Conservation (phyloP, 2,888 invertebrate genomes). For the Platypus cylindrus region DNA sequence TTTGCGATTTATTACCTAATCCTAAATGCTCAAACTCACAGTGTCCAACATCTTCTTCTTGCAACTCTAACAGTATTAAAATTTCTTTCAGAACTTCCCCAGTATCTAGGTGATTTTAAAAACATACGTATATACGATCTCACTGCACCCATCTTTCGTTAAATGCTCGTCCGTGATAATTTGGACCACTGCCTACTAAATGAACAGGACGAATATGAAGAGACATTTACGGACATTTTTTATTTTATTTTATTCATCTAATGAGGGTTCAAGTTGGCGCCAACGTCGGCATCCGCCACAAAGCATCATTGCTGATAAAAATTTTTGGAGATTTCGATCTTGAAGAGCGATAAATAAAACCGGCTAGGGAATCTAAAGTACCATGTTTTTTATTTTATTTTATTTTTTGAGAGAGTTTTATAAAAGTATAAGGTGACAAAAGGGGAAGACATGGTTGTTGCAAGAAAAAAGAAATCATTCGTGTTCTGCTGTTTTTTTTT, state of each 20-base stretch:
- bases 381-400: too few species aligned
- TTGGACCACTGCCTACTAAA: too few species aligned
- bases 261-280: slow-evolving; percentile 34
- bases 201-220: too few species aligned
- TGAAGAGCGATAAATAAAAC: slow-evolving; percentile 19
- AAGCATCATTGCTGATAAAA: slow-evolving; percentile 33
- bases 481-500: slow-evolving; percentile 6
- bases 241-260: slow-evolving; percentile 19
- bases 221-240: too few species aligned
- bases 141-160: neutral
- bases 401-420: too few species aligned
- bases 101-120: neutral
- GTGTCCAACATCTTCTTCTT: too few species aligned
- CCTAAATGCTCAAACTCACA: too few species aligned
- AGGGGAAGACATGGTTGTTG: too few species aligned
- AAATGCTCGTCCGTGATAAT: too few species aligned
- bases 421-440: slow-evolving; percentile 15
- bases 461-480: slow-evolving; percentile 7
- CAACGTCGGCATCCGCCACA: slow-evolving; percentile 32
- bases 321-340: slow-evolving; percentile 35
- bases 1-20: too few species aligned
- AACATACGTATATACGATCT: neutral
- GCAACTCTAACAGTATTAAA: too few species aligned
- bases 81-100: neutral
- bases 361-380: slow-evolving; percentile 12